Evolutionary conservation across 2,797 vertebrate genomes (phyloP).

Genomic region (Molossus molossus): DNA sequence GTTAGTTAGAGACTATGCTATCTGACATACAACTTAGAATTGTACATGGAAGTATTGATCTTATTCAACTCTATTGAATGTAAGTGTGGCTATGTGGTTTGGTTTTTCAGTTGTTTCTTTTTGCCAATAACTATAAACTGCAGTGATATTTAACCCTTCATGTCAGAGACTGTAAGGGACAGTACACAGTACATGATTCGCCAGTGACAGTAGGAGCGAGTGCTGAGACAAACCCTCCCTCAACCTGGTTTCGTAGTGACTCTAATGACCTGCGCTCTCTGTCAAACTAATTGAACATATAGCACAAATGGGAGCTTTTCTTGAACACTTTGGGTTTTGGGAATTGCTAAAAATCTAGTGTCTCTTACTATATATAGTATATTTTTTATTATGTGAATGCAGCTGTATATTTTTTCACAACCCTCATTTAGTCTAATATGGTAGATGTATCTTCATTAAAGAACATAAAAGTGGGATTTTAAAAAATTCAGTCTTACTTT

Average conservation of each 20-base stretch:
- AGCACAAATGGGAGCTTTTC: not conserved
- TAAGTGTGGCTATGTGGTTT: not conserved
- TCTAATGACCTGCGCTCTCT: not conserved
- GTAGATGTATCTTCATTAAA: not conserved
- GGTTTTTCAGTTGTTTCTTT: not conserved
- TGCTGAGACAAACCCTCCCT: not conserved
- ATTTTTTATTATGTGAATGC: not conserved
- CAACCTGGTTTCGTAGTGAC: not conserved
- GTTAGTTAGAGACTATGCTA: not conserved
- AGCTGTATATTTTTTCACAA: not conserved
- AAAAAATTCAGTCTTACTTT: not conserved
- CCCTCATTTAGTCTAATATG: not conserved
- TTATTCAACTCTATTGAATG: not conserved
- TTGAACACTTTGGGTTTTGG: not conserved
- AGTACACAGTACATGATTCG: not conserved
- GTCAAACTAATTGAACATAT: not conserved
- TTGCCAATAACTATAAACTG: not conserved
- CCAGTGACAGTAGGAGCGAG: not conserved
- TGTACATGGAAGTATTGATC: not conserved
- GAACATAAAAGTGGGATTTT: not conserved
- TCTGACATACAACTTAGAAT: not conserved
- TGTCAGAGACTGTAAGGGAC: not conserved
- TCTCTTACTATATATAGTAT: not conserved
- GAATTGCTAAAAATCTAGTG: not conserved
- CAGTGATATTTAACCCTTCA: not conserved